phyloP scores from a whole-genome alignment of 2,113 vertebrate genomes.

The Cebus imitator region DNA sequence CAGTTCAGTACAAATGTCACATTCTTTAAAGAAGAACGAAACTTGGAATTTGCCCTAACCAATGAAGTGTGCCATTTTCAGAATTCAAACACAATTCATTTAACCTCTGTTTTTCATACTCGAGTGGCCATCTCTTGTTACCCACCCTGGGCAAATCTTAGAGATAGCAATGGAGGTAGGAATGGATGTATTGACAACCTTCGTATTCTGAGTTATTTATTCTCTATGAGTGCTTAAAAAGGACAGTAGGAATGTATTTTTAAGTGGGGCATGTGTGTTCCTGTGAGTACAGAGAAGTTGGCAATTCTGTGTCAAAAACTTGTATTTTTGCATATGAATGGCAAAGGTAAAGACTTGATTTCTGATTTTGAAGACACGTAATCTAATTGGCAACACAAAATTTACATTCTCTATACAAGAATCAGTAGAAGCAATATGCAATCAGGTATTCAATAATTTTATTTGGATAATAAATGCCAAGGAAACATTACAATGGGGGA shows the following conservation, averaged over 20 bases:
- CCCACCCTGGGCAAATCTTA: slow-evolving; percentile 73
- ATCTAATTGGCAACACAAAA: slow-evolving; percentile 1
- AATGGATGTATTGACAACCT: slow-evolving; percentile 42
- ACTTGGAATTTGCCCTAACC: slow-evolving; percentile 79
- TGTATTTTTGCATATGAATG: background rate
- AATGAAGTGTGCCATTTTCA: slow-evolving; percentile 81
- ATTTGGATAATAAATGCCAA: background rate
- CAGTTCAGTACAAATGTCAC: slow-evolving; percentile 82
- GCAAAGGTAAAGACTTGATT: background rate
- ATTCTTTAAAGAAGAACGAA: slow-evolving; percentile 78
- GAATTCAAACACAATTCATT: slow-evolving; percentile 83
- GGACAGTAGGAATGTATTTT: slow-evolving; percentile 51
- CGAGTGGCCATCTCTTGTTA: slow-evolving; percentile 77
- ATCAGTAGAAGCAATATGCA: background rate
- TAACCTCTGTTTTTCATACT: slow-evolving; percentile 81
- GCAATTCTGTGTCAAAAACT: slow-evolving; percentile 58
- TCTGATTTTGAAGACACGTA: background rate
- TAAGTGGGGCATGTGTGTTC: slow-evolving; percentile 44
- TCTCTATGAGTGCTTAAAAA: slow-evolving; percentile 47
- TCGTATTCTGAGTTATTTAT: slow-evolving; percentile 56
- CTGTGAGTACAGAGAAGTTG: slow-evolving; percentile 66
- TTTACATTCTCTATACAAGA: background rate
- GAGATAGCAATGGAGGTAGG: slow-evolving; percentile 65
- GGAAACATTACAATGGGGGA: background rate
- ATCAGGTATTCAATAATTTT: background rate